These are phyloP conservation scores for Ophonus ardosiacus DNA, from an alignment of 2,888 invertebrate genomes.

Conservation along the genomic window DNA sequence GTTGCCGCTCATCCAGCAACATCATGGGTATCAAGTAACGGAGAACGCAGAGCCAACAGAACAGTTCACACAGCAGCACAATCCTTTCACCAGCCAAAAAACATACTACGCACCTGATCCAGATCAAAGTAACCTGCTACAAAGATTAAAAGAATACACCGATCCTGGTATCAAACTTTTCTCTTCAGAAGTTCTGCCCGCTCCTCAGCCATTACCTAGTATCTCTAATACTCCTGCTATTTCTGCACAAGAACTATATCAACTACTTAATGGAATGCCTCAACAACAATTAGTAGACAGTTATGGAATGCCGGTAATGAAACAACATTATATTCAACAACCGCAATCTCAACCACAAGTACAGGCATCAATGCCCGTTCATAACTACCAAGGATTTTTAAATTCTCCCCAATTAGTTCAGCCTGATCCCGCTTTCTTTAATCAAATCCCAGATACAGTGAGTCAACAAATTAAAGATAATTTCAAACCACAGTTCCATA, in stretches of 20 bases:
- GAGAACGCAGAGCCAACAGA: slow-evolving; percentile 75
- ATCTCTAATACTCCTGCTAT: slow-evolving; percentile 66
- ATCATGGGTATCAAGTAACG: slow-evolving; percentile 77
- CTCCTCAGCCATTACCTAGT: slow-evolving; percentile 47
- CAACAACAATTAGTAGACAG: slow-evolving; percentile 75
- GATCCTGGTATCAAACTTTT: slow-evolving; percentile 70
- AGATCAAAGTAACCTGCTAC: slow-evolving; percentile 72
- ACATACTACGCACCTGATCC: slow-evolving; percentile 77
- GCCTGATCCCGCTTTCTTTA: slow-evolving; percentile 72
- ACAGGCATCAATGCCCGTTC: slow-evolving; percentile 69
- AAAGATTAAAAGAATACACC: slow-evolving; percentile 21
- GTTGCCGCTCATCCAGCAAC: slow-evolving; percentile 62
- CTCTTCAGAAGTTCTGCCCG: slow-evolving; percentile 71
- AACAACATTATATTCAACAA: slow-evolving; percentile 72
- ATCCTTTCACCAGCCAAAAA: slow-evolving; percentile 74
- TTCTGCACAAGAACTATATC: slow-evolving; percentile 74
- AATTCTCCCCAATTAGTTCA: slow-evolving; percentile 69
- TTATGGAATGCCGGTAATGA: slow-evolving; percentile 75
- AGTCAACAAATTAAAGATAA: slow-evolving; percentile 72
- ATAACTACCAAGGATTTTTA: slow-evolving; percentile 74
- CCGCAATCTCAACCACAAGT: slow-evolving; percentile 69
- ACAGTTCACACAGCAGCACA: slow-evolving; percentile 70
- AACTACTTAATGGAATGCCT: slow-evolving; percentile 64
- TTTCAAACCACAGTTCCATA: slow-evolving; percentile 75
- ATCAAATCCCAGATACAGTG: slow-evolving; percentile 77